A percentile compares a stretch with the other conserved stretches of the same genome.
phyloP scores from a whole-genome alignment of 2,888 invertebrate genomes.

The Spodoptera littoralis region DNA sequence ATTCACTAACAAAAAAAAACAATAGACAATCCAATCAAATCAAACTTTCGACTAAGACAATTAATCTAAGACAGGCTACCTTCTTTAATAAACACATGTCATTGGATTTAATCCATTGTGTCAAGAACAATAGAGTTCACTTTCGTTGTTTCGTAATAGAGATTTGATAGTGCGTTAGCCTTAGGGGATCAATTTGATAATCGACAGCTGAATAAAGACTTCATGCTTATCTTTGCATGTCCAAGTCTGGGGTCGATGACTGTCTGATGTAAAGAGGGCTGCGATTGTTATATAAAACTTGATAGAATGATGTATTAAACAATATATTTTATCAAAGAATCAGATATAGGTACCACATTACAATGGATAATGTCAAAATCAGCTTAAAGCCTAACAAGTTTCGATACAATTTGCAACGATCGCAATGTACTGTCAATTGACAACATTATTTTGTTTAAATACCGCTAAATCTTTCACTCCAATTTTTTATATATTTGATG shows the following conservation, averaged over 20 bases:
- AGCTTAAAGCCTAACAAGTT: too few relatives aligned
- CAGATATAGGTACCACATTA: too few relatives aligned
- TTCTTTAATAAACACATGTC: constrained; percentile 42
- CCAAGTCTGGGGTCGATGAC: constrained; percentile 18
- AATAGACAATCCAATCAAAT: constrained; percentile 24
- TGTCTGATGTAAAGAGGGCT: not conserved
- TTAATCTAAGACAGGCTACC: constrained; percentile 49
- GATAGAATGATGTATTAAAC: too few relatives aligned
- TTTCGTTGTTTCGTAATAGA: constrained; percentile 50
- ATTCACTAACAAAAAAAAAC: constrained; percentile 16
- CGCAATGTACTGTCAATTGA: too few relatives aligned
- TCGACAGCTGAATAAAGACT: constrained; percentile 35
- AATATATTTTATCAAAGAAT: too few relatives aligned
- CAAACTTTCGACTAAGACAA: constrained; percentile 36
- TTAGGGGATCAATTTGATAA: constrained; percentile 15
- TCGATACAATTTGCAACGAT: too few relatives aligned
- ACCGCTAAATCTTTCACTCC: too few relatives aligned
- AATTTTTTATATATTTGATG: too few relatives aligned
- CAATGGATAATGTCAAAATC: too few relatives aligned
- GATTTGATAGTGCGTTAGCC: constrained; percentile 45
- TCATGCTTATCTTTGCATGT: constrained; percentile 22
- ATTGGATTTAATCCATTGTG: constrained; percentile 47
- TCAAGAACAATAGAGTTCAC: constrained; percentile 48
- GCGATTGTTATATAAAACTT: too few relatives aligned
- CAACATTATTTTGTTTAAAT: too few relatives aligned